These are phyloP conservation scores for Arnoldichthys spilopterus DNA, from an alignment of 2,797 vertebrate genomes.

Conservation along the genomic window DNA sequence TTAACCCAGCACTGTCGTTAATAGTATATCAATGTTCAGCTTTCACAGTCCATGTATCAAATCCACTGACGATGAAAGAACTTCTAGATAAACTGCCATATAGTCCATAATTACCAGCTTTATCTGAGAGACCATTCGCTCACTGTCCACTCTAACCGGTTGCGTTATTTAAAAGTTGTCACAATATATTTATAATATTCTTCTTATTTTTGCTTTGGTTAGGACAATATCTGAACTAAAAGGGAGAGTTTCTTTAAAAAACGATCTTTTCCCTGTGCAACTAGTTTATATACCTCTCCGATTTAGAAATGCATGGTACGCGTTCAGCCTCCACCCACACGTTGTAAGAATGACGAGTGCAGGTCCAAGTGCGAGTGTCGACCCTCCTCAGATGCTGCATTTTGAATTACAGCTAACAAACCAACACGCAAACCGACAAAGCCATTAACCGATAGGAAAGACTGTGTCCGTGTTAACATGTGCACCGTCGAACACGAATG, in stretches of 20 bases:
- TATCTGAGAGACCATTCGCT: constrained; percentile 56
- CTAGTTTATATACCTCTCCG: constrained; percentile 28
- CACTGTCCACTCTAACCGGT: constrained; percentile 61
- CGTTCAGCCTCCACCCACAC: constrained; percentile 24
- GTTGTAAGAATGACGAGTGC: constrained; percentile 37
- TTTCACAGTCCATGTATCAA: background rate
- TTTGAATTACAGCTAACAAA: constrained; percentile 36
- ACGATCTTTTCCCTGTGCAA: constrained; percentile 29
- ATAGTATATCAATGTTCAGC: background rate
- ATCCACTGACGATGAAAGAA: constrained; percentile 2
- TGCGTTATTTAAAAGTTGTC: constrained; percentile 64
- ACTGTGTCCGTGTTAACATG: constrained; percentile 43
- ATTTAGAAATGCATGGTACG: constrained; percentile 43
- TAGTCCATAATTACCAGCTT: background rate
- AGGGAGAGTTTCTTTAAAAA: constrained; percentile 19
- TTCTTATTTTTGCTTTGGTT: constrained; percentile 47
- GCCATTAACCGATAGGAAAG: constrained; percentile 33
- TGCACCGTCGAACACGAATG: constrained; percentile 62
- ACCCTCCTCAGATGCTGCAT: constrained; percentile 38
- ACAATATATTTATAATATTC: constrained; percentile 42
- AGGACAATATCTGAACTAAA: constrained; percentile 45
- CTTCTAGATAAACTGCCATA: constrained; percentile 13
- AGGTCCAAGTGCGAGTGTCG: constrained; percentile 11
- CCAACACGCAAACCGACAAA: constrained; percentile 35
- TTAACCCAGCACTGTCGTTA: background rate